Evolutionary conservation across 35 echinoderm and acorn worm species (phyloP), one percentile per base, ranked within the genome.

Genomic region (Acanthaster planci): DNA sequence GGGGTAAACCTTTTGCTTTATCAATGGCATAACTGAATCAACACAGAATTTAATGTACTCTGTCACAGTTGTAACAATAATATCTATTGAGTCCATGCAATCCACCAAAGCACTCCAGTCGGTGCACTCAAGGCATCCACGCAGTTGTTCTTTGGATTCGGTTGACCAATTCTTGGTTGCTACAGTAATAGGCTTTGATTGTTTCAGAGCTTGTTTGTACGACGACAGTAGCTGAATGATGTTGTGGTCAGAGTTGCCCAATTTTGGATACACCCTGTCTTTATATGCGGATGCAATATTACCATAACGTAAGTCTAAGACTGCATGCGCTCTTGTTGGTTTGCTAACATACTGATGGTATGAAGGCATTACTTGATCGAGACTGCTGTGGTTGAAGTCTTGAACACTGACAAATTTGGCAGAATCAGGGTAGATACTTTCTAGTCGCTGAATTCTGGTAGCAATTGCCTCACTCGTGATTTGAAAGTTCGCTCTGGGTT

Each of bases 171-270:
- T 7, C 26, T 60, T 60, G 18, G 19, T 18, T 29, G 19, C 26
- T 60, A 7, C 19, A 5, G 5, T 60, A 2, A 29, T 18, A 60
- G 57, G 57, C 19, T 60, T 18, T 18, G 4, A 6, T 18, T 60
- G 57, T 29, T 4, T 18, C 19, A 5, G 18, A 18, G 26, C 5
- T 22, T 4, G 57, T 54, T 54, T 54, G 5, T 60, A 60, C 18
- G 19, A 5, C 2, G 57, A 18, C 5, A 60, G 2, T 60, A 60
- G 26, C 57, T 60, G 57, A 18, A 60, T 60, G 5, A 60, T 60
- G 26, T 60, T 60, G 57, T 60, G 57, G 57, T 60, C 57, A 60
- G 57, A 60, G 57, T 60, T 60, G 57, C 57, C 57, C 26, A 60
- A 18, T 7, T 18, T 18, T 3, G 57, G 26, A 4, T 7, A 60